Evolutionary conservation across 1,140 invertebrate species (phyloP).

Genomic region (Helicoverpa armigera): DNA sequence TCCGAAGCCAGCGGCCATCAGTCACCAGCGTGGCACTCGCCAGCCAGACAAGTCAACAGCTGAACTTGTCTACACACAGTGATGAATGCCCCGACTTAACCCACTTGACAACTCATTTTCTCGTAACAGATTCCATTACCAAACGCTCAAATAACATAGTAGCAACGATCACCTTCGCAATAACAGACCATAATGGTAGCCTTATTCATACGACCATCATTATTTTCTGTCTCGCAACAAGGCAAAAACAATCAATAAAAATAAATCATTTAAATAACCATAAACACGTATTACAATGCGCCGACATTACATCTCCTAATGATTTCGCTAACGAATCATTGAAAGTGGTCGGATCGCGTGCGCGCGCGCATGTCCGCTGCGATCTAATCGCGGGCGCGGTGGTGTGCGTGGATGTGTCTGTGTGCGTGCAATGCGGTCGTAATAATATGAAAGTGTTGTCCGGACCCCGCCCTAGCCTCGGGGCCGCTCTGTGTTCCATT

Average conservation of each 20-base stretch:
- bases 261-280: conserved; percentile 87
- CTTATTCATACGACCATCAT: conserved; percentile 82
- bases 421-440: conserved; percentile 82
- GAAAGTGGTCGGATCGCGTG: conserved; percentile 84
- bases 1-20: conserved; percentile 1
- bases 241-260: conserved; percentile 87
- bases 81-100: conserved; percentile 74
- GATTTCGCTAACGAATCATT: conserved; percentile 87
- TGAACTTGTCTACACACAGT: conserved; percentile 73
- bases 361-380: conserved; percentile 69
- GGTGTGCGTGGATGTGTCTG: conserved; percentile 60
- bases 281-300: conserved; percentile 86
- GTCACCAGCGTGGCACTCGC: conserved; percentile 3
- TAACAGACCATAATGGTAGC: conserved; percentile 78
- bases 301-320: conserved; percentile 86
- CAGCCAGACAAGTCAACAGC: conserved; percentile 39
- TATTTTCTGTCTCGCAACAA: conserved; percentile 86
- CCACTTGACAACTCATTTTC: conserved; percentile 85
- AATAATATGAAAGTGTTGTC: conserved; percentile 86
- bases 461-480: conserved; percentile 83
- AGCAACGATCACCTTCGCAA: conserved; percentile 80
- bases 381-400: conserved; percentile 69
- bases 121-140: conserved; percentile 80
- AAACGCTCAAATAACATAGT: conserved; percentile 82
- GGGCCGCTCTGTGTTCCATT: conserved; percentile 80